Evolutionary conservation across 2,113 vertebrate species (phyloP).

Genomic region (Dromiciops gliroides): DNA sequence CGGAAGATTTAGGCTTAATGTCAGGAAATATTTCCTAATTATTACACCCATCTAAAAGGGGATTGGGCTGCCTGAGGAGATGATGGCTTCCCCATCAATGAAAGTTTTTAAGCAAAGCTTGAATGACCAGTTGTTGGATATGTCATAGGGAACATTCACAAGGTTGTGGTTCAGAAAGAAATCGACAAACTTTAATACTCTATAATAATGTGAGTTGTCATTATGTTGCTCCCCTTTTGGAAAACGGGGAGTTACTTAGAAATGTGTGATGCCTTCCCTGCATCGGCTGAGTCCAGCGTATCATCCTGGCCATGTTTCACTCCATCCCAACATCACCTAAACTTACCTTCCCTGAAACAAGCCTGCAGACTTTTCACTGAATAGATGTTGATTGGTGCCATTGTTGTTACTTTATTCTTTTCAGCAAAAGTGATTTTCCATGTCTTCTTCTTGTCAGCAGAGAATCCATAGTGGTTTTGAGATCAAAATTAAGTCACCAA

Average conservation of each 20-base stretch:
- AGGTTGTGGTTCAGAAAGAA: too few relatives aligned
- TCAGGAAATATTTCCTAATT: background rate
- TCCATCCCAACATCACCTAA: background rate
- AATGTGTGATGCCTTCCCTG: rapidly evolving
- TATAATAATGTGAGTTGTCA: too few relatives aligned
- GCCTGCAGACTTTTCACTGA: background rate
- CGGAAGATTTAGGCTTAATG: background rate
- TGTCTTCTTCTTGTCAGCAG: background rate
- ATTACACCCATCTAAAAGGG: background rate
- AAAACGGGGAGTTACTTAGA: background rate
- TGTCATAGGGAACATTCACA: background rate
- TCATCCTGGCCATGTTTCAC: background rate
- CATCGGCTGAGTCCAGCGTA: rapidly evolving
- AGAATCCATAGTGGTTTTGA: background rate
- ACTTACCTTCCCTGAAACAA: background rate
- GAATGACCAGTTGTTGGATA: background rate
- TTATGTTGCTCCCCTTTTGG: too few relatives aligned
- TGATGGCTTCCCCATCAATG: background rate
- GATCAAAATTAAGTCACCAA: too few relatives aligned
- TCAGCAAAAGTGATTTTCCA: slow-evolving; percentile 34
- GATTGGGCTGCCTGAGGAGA: background rate
- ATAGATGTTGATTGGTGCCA: slow-evolving; percentile 11
- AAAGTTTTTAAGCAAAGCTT: background rate
- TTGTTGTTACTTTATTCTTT: background rate
- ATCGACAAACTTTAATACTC: too few relatives aligned